phyloP scores from a whole-genome alignment of 2,797 vertebrate species.

The Cossypha dichroa region DNA sequence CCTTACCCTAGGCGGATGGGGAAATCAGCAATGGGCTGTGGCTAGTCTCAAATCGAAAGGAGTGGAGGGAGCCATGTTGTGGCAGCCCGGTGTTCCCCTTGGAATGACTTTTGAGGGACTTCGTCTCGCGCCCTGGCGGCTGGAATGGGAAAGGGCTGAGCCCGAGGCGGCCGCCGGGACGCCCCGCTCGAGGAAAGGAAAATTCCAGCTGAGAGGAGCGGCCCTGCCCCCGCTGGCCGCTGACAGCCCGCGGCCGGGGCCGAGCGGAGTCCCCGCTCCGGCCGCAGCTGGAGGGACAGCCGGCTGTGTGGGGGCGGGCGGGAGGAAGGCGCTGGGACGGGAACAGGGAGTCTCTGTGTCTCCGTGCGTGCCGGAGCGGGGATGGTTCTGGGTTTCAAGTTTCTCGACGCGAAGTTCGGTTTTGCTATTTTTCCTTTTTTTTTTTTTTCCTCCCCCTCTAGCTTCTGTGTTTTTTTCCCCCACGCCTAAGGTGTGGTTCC shows the following conservation, averaged over 20 bases:
- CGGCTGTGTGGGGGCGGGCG: not conserved
- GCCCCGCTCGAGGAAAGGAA: not conserved
- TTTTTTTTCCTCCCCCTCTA: too few species aligned
- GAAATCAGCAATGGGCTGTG: too few species aligned
- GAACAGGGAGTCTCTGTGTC: conserved; percentile 17
- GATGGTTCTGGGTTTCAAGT: conserved; percentile 9
- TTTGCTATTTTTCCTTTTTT: not conserved
- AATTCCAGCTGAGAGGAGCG: conserved; percentile 46
- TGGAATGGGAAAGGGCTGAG: conserved; percentile 46
- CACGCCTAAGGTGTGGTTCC: conserved; percentile 41
- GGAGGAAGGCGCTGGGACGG: not conserved
- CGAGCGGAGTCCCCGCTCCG: not conserved
- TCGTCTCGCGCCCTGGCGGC: conserved; percentile 28
- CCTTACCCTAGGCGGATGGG: too few species aligned
- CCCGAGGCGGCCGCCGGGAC: not conserved
- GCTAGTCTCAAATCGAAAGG: too few species aligned
- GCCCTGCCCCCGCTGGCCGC: conserved; percentile 34
- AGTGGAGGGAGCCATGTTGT: too few species aligned
- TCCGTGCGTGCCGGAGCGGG: not conserved
- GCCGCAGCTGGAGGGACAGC: not conserved
- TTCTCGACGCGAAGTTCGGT: not conserved
- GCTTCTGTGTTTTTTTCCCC: not conserved
- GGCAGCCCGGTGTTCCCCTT: too few species aligned
- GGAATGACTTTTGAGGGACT: not conserved
- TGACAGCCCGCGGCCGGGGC: not conserved